Conservation (phyloP, 2,888 invertebrate genomes). For the Malthinus seriepunctatus region DNA sequence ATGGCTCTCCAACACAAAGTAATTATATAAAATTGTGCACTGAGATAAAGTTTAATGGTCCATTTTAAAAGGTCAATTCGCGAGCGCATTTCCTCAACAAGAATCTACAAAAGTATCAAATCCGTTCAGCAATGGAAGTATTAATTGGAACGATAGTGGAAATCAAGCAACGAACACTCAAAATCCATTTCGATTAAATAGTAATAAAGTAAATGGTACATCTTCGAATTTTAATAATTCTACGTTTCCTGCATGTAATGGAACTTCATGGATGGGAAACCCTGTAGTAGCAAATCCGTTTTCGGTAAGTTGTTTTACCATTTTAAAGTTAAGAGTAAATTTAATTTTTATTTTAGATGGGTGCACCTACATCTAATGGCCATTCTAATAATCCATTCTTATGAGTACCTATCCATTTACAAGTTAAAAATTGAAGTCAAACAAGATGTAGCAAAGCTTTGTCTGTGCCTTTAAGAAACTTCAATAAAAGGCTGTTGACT, state of each 20-base stretch:
- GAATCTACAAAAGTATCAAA: conserved; percentile 40
- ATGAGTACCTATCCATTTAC: conserved; percentile 47
- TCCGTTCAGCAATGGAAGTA: conserved; percentile 31
- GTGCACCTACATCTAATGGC: conserved; percentile 45
- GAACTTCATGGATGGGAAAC: conserved; percentile 31
- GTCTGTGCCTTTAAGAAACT: conserved; percentile 21
- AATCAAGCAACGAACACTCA: conserved; percentile 22
- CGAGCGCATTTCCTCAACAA: conserved; percentile 43
- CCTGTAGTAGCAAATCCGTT: conserved; percentile 44
- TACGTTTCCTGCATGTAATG: conserved; percentile 20
- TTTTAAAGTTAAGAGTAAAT: neutral
- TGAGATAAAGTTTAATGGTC: neutral
- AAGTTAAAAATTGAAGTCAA: conserved; percentile 6
- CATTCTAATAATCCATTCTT: conserved; percentile 65
- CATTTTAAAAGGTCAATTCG: conserved; percentile 47
- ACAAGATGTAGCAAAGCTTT: conserved; percentile 17
- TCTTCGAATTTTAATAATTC: conserved; percentile 13
- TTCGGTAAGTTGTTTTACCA: conserved; percentile 40
- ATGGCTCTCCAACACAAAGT: conserved; percentile 56
- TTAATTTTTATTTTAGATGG: conserved; percentile 48
- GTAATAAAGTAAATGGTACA: conserved; percentile 33
- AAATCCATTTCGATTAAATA: conserved; percentile 46
- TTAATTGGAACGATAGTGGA: conserved; percentile 14
- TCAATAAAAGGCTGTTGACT: conserved; percentile 21
- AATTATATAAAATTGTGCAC: conserved; percentile 2